Base-by-base conservation (phyloP, 1,140 invertebrate species). In the Aphis craccivora region DNA sequence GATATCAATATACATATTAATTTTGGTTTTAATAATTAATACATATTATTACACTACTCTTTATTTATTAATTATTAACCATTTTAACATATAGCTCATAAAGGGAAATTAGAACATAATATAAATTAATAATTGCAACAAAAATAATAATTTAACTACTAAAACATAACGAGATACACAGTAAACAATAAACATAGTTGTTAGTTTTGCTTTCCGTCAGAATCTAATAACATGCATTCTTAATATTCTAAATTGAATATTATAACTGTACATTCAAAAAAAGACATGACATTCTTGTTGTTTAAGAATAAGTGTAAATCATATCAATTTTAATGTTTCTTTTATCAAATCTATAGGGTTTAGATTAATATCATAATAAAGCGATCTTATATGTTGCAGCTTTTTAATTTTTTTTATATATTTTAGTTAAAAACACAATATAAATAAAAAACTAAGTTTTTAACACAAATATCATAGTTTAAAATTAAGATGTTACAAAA, bases 211-310 rank as follows among this genome's bases (percentile, higher is more conserved):
- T 60, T 90, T 90, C 30, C 1, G 11, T 60, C 53, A 90, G 53
- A 89, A 60, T 43, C 23, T 90, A 60, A 90, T 90, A 90, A 90
- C 55, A 90, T 90, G 35, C 89, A 43, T 90, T 90, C 89, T 90
- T 90, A 90, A 67, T 43, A 60, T 90, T 90, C 51, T 90, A 90
- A 88, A 53, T 53, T 22, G 88, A 60, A 40, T 89, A 90, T 90
- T 90, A 6, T 40, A 90, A 43, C 23, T 90, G 51, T 90, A 90
- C 89, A 90, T 67, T 90, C 8, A 55, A 40, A 53, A 45, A 40
- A 90, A 25, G 25, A 90, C 25, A 20, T 89, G 35, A 37, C 22
- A 89, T 89, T 40, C 37, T 43, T 67, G 20, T 40, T 25, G 51
- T 67, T 90, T 25, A 67, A 67, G 53, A 67, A 55, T 30, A 90